Base-by-base conservation (phyloP, 2,888 invertebrate species). In the Tholera decimalis region DNA sequence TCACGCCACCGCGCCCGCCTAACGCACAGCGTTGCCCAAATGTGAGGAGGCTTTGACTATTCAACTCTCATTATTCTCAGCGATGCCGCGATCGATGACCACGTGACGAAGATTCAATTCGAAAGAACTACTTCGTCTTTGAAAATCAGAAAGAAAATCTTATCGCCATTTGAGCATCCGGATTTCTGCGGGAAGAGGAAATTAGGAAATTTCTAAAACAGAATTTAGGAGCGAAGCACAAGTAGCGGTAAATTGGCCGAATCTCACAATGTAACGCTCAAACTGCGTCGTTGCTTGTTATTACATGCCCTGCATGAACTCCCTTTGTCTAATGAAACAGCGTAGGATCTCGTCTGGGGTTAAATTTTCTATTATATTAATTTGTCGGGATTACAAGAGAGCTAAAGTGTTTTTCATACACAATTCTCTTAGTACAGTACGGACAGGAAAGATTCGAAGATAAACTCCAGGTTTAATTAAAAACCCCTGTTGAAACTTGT, bases 11-110 rank as follows among this genome's bases (percentile, higher is more conserved):
- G 86, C 89, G 85, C 90, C 89, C 89, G 87, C 89, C 87, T 81
- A 82, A 84, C 88, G 90, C 93, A 90, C 92, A 89, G 87, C 88
- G 73, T 88, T 92, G 89, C 92, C 92, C 84, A 93, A 94, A 92
- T 88, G 89, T 87, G 84, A 89, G 87, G 84, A 90, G 85, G 87
- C 86, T 90, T 92, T 91, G 92, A 91, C 91, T 91, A 91, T 93
- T 93, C 89, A 92, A 92, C 91, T 88, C 85, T 90, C 88, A 91
- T 91, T 92, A 90, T 90, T 88, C 86, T 83, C 85, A 69, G 73
- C 77, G 78, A 84, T 80, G 72, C 81, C 65, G 39, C 84, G 85
- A 91, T 91, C 90, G 87, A 91, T 90, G 86, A 54, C 83, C 89
- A 89, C 75, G 84, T 88, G 86, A 82, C 73, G 41, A 28, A 41